These are phyloP conservation scores for Deilephila elpenor DNA, from an alignment of 2,888 invertebrate genomes.

Conservation along the genomic window DNA sequence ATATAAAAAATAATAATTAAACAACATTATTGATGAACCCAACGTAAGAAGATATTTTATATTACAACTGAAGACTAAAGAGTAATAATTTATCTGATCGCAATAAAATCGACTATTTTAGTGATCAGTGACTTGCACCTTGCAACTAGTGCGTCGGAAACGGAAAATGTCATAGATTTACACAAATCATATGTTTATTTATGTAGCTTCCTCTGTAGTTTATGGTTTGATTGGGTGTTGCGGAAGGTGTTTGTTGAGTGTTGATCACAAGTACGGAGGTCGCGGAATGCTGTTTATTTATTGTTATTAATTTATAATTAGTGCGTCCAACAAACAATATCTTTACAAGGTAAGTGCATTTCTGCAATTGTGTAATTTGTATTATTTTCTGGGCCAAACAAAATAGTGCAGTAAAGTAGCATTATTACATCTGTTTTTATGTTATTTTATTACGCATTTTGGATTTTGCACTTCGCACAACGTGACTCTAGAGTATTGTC, in stretches of 20 bases:
- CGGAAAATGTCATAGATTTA: conserved; percentile 55
- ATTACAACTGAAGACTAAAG: no score
- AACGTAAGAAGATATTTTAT: no score
- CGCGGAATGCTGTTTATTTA: conserved; percentile 81
- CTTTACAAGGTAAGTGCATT: conserved; percentile 64
- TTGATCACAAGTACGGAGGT: conserved; percentile 71
- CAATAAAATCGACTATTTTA: conserved; percentile 28
- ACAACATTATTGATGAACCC: no score
- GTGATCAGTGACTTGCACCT: not conserved
- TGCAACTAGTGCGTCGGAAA: conserved; percentile 47
- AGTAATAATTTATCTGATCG: no score
- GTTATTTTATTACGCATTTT: conserved; percentile 69
- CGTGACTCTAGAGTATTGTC: conserved; percentile 45
- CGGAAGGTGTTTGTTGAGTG: conserved; percentile 68
- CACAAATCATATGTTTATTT: conserved; percentile 81
- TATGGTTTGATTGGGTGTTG: conserved; percentile 80
- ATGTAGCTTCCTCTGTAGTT: conserved; percentile 77
- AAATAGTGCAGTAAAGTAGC: conserved; percentile 39
- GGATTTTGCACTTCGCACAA: conserved; percentile 54
- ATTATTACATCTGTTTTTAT: conserved; percentile 59
- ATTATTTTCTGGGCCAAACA: conserved; percentile 34
- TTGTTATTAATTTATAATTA: conserved; percentile 74
- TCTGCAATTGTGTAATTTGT: conserved; percentile 30
- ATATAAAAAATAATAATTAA: no score
- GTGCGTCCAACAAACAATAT: conserved; percentile 65